Conservation (phyloP, 1,140 invertebrate genomes). For the Apis dorsata region DNA sequence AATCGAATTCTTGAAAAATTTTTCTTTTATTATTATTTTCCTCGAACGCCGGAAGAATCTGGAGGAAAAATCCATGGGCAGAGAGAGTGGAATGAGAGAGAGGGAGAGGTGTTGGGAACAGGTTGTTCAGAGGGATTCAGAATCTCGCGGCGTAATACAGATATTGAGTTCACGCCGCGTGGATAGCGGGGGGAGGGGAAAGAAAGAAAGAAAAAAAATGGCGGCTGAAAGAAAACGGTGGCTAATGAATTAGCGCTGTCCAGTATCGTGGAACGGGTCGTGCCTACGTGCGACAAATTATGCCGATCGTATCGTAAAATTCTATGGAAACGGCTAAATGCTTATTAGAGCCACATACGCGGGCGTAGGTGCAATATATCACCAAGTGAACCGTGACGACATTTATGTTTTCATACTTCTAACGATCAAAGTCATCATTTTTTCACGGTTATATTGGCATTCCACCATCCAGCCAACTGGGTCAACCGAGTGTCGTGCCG, state of each 20-base stretch:
- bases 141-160: constrained; percentile 33
- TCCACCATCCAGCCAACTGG: constrained; percentile 25
- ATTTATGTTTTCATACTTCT: constrained; percentile 51
- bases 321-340: constrained; percentile 48
- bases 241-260: constrained; percentile 50
- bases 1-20: no score
- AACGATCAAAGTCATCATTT: constrained; percentile 47
- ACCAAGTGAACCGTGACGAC: constrained; percentile 45
- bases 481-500: constrained; percentile 22
- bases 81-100: no score
- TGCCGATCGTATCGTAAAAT: constrained; percentile 50
- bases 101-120: constrained; percentile 8
- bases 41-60: not conserved
- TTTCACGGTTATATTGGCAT: constrained; percentile 27
- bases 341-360: constrained; percentile 40
- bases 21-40: no score
- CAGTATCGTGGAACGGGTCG: constrained; percentile 37
- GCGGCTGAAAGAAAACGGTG: constrained; percentile 21
- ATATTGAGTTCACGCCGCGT: constrained; percentile 27
- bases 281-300: constrained; percentile 44
- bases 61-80: not conserved
- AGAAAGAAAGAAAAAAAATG: no score
- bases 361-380: constrained; percentile 36
- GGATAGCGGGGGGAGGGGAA: constrained; percentile 19
- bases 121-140: constrained; percentile 33